A percentile compares a stretch with the other conserved stretches of the same genome.
phyloP scores from a whole-genome alignment of 2,113 vertebrate genomes.

The Cygnus atratus region DNA sequence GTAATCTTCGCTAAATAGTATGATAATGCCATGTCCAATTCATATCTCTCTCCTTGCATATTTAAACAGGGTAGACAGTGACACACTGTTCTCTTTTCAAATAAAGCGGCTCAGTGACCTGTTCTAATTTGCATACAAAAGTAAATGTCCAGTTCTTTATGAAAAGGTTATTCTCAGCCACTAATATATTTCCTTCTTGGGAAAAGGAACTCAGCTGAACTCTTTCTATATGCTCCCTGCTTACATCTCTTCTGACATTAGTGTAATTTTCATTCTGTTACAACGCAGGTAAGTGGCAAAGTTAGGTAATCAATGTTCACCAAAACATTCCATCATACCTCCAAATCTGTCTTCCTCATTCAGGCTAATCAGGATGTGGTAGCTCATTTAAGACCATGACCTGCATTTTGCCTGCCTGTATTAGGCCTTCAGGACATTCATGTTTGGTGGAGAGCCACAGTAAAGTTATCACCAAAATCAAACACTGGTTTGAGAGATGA shows the following conservation, averaged over 20 bases:
- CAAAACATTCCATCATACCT: background rate
- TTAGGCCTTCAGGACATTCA: background rate
- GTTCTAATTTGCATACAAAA: slow-evolving; percentile 15
- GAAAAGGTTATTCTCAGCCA: background rate
- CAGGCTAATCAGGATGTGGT: background rate
- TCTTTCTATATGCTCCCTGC: background rate
- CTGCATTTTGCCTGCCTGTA: background rate
- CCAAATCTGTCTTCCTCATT: background rate
- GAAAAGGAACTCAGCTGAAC: background rate
- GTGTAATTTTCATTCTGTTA: background rate
- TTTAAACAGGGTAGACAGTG: slow-evolving; percentile 47
- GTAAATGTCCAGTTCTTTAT: background rate
- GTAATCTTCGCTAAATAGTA: slow-evolving; percentile 62
- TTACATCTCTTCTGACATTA: background rate
- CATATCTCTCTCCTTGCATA: slow-evolving; percentile 12
- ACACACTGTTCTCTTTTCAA: slow-evolving; percentile 27
- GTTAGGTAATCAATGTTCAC: background rate
- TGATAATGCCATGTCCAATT: slow-evolving; percentile 62
- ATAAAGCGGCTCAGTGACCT: slow-evolving; percentile 12
- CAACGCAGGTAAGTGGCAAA: background rate
- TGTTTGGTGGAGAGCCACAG: background rate
- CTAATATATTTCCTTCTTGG: background rate
- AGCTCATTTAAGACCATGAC: background rate
- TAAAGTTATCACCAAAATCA: background rate
- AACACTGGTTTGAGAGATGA: background rate